A percentile compares a stretch with the other conserved stretches of the same genome.
Conservation (phyloP, 2,888 invertebrate species). For the Phasia obesa region DNA sequence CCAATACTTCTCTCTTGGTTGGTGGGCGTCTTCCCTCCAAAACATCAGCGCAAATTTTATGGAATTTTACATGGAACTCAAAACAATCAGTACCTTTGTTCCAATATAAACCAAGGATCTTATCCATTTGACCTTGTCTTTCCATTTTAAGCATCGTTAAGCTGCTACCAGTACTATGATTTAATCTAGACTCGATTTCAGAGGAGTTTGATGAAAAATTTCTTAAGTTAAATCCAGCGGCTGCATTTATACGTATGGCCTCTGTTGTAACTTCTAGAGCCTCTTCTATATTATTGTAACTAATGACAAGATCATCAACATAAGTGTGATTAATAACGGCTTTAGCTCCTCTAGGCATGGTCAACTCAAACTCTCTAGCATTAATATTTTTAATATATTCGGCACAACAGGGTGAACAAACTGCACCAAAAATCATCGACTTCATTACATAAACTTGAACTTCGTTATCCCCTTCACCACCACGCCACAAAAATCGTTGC, state of each 20-base stretch:
- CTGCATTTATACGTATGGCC: neutral
- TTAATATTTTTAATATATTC: neutral
- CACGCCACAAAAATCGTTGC: constrained; percentile 62
- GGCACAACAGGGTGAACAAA: neutral
- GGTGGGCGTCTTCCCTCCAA: constrained; percentile 63
- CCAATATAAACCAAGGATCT: neutral
- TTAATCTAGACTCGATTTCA: neutral
- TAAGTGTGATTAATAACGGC: neutral
- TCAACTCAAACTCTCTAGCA: neutral
- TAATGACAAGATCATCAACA: neutral
- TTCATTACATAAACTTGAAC: constrained; percentile 44
- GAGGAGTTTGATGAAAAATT: neutral
- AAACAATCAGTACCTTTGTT: neutral
- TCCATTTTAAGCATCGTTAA: neutral
- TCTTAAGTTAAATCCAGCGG: neutral
- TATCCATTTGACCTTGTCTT: neutral
- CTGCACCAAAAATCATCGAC: constrained; percentile 64
- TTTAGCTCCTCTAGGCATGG: neutral
- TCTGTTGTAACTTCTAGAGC: neutral
- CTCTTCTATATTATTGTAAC: neutral
- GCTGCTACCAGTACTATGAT: neutral
- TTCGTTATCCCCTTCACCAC: neutral
- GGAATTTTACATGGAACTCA: constrained; percentile 42
- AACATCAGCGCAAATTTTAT: constrained; percentile 59
- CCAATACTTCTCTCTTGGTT: constrained; percentile 72